These are phyloP conservation scores for Pseudococcus viburni DNA, from an alignment of 2,888 invertebrate species.

Conservation along the genomic window DNA sequence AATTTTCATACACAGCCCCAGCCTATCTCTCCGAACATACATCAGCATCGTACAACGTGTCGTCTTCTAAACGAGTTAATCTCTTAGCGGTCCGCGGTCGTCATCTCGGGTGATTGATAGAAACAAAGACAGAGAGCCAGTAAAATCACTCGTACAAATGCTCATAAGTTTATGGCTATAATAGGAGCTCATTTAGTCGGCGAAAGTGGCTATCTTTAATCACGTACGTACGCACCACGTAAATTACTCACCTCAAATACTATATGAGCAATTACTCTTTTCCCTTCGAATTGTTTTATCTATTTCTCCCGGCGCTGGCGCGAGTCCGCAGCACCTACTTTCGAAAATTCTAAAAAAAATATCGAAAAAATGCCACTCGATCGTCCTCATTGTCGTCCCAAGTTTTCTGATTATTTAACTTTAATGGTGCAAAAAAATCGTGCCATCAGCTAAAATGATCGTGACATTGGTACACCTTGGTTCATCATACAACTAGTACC, in stretches of 20 bases:
- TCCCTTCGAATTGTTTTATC: constrained; percentile 2
- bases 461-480: background rate
- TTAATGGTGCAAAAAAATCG: background rate
- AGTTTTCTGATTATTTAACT: background rate
- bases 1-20: background rate
- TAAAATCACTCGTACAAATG: constrained; percentile 30
- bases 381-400: background rate
- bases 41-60: background rate
- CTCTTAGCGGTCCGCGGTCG: background rate
- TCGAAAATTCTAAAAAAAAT: background rate
- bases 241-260: constrained; percentile 27
- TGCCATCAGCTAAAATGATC: background rate
- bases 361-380: background rate
- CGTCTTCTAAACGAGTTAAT: constrained; percentile 12
- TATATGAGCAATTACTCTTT: constrained; percentile 11
- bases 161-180: constrained; percentile 6
- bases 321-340: background rate
- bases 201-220: constrained; percentile 48
- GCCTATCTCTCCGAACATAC: no score
- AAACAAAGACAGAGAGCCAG: background rate
- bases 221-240: constrained; percentile 25
- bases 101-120: constrained; percentile 10
- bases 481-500: background rate
- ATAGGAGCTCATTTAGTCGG: constrained; percentile 51
- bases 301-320: no score